Conservation (phyloP, 1,140 invertebrate genomes). For the Oedothorax gibbosus region DNA sequence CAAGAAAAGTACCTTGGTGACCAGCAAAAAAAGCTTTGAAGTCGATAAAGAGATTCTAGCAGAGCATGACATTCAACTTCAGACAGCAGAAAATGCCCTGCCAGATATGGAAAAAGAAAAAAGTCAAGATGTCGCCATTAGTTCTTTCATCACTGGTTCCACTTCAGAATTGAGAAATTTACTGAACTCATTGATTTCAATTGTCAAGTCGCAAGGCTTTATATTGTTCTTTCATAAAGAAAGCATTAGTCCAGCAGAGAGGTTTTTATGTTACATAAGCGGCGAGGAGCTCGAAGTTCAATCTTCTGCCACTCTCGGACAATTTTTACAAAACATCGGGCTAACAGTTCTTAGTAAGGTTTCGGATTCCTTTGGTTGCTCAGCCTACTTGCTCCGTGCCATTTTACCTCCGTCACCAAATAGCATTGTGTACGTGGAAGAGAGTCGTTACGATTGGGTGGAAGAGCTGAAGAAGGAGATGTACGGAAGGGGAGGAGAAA, state of each 20-base stretch:
- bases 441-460: constrained; percentile 59
- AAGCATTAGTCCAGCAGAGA: background rate
- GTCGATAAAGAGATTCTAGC: background rate
- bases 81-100: background rate
- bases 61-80: background rate
- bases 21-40: background rate
- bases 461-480: constrained; percentile 61
- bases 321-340: background rate
- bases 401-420: constrained; percentile 77
- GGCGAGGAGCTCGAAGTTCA: background rate
- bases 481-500: constrained; percentile 35
- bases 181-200: background rate
- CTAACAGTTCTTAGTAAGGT: constrained; percentile 29
- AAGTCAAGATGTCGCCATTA: constrained; percentile 24
- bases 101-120: background rate
- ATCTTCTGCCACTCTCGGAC: background rate
- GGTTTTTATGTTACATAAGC: background rate
- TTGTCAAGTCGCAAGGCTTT: constrained; percentile 16
- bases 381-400: constrained; percentile 70
- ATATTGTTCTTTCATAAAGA: constrained; percentile 33
- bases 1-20: constrained; percentile 33
- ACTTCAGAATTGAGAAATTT: background rate
- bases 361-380: constrained; percentile 9
- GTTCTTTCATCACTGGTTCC: constrained; percentile 22
- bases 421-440: constrained; percentile 61